Evolutionary conservation across 2,797 vertebrate species (phyloP).

Genomic region (Sebastes steindachneri): DNA sequence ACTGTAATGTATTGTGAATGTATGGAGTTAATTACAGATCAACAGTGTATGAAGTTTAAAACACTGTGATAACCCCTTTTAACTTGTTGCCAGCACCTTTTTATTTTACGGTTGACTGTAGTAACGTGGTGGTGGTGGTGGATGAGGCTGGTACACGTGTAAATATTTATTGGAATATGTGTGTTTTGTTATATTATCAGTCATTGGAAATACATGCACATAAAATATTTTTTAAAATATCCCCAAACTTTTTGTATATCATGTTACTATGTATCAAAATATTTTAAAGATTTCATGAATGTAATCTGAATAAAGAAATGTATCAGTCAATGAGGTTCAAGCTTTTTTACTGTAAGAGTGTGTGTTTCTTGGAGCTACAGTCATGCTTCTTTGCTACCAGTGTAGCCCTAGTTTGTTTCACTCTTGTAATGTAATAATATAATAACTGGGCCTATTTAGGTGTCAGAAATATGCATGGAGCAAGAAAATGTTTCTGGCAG

Average conservation of each 20-base stretch:
- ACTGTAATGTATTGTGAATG: background rate
- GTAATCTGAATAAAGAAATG: conserved; percentile 26
- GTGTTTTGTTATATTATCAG: conserved; percentile 15
- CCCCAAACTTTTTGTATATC: conserved; percentile 12
- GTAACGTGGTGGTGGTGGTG: background rate
- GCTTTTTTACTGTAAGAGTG: background rate
- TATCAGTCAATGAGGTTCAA: background rate
- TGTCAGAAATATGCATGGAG: background rate
- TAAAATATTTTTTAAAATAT: background rate
- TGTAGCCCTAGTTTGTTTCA: too few species aligned
- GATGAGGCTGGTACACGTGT: background rate
- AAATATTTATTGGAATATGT: background rate
- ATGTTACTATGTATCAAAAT: background rate
- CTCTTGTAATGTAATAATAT: too few species aligned
- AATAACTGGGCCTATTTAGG: too few species aligned
- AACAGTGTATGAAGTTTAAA: conserved; percentile 13
- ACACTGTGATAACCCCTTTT: conserved; percentile 12
- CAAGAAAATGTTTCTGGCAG: background rate
- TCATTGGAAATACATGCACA: background rate
- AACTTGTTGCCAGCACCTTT: background rate
- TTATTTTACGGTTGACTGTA: background rate
- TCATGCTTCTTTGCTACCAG: background rate
- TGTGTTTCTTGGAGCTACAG: background rate
- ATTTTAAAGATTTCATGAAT: background rate
- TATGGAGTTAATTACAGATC: background rate